Conservation (phyloP, 2,113 vertebrate genomes). For the Oreotrochilus melanogaster region DNA sequence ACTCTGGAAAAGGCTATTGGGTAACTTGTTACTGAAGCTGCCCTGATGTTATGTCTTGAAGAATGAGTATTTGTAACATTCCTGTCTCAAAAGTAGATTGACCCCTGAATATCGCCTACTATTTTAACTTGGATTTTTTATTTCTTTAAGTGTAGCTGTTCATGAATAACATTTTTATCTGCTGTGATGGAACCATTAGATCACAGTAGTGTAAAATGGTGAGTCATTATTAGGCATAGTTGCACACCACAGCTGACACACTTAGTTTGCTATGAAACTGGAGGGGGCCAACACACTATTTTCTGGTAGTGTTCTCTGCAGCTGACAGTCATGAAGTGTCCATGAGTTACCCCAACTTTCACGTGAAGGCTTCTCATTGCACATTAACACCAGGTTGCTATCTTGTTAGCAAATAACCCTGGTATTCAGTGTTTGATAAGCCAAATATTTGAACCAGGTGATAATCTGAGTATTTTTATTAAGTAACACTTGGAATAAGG, state of each 20-base stretch:
- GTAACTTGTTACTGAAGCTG: background rate
- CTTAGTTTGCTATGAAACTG: background rate
- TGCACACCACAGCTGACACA: background rate
- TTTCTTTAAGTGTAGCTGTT: background rate
- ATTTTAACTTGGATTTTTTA: background rate
- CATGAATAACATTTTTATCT: background rate
- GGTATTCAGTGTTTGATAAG: conserved; percentile 60
- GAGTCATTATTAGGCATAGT: background rate
- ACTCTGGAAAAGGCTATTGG: background rate
- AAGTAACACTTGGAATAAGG: background rate
- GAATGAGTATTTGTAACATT: background rate
- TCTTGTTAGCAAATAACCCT: conserved; percentile 53
- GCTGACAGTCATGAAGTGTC: background rate
- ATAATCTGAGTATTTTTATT: conserved; percentile 12
- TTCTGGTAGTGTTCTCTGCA: background rate
- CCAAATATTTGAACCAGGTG: conserved; percentile 61
- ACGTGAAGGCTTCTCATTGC: conserved; percentile 1
- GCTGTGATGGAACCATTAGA: background rate
- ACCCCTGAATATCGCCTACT: background rate
- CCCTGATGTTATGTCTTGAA: background rate
- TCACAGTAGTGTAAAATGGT: background rate
- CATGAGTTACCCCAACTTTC: background rate
- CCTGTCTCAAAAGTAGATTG: background rate
- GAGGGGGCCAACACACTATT: conserved; percentile 5
- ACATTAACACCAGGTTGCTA: conserved; percentile 35